These are phyloP conservation scores for Hypercompe scribonia DNA, from an alignment of 2,888 invertebrate species.

Conservation along the genomic window DNA sequence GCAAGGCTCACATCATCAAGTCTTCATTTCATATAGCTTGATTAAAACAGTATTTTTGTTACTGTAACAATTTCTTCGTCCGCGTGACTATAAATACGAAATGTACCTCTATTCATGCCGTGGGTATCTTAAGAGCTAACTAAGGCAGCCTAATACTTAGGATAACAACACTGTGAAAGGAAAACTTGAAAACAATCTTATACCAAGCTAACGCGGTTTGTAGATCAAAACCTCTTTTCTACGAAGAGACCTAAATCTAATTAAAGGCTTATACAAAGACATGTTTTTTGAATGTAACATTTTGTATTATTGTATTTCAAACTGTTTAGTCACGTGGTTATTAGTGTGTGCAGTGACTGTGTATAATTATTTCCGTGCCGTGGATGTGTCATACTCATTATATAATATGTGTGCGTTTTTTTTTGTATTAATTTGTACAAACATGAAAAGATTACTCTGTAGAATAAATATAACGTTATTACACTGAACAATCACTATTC, in stretches of 20 bases:
- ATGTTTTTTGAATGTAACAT: background rate
- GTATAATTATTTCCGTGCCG: slow-evolving; percentile 6
- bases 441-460: background rate
- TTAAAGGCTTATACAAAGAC: background rate
- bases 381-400: slow-evolving; percentile 7
- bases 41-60: too few relatives aligned
- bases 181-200: too few relatives aligned
- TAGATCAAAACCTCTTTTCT: too few relatives aligned
- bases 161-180: too few relatives aligned
- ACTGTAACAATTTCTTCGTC: too few relatives aligned
- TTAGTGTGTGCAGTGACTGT: slow-evolving; percentile 9
- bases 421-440: slow-evolving; percentile 1
- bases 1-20: too few relatives aligned
- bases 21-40: too few relatives aligned
- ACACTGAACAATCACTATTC: background rate
- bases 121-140: too few relatives aligned
- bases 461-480: background rate
- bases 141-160: too few relatives aligned
- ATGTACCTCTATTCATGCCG: too few relatives aligned
- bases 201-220: too few relatives aligned
- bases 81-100: too few relatives aligned
- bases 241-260: background rate
- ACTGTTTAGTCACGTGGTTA: background rate
- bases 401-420: background rate
- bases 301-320: background rate